These are phyloP conservation scores for Idaea aversata DNA, from an alignment of 2,888 invertebrate genomes.

Conservation along the genomic window DNA sequence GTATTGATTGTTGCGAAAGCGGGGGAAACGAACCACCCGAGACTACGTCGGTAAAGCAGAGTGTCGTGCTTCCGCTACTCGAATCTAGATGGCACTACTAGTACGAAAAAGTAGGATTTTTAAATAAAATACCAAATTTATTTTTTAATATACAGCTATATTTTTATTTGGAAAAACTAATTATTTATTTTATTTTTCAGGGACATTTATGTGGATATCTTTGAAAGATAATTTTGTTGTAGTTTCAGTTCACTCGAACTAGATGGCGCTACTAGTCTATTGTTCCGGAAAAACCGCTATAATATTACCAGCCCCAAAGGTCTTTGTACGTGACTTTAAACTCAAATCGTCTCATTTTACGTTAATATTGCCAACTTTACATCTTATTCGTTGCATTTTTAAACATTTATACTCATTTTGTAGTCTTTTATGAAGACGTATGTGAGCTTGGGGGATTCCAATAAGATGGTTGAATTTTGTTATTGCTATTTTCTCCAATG, in stretches of 20 bases:
- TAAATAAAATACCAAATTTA: background rate
- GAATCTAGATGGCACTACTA: constrained; percentile 47
- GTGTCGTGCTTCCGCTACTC: constrained; percentile 38
- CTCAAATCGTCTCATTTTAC: constrained; percentile 71
- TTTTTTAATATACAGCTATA: background rate
- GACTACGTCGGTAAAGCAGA: constrained; percentile 52
- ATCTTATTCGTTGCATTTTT: constrained; percentile 62
- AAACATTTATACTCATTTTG: constrained; percentile 71
- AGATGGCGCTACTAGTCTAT: constrained; percentile 55
- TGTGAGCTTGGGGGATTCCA: constrained; percentile 49
- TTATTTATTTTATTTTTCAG: constrained; percentile 7
- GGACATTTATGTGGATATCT: constrained; percentile 1
- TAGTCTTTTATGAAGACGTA: constrained; percentile 62
- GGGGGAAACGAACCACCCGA: constrained; percentile 21
- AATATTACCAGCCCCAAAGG: constrained; percentile 34
- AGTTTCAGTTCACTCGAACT: constrained; percentile 9
- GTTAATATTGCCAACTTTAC: constrained; percentile 66
- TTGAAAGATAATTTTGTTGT: background rate
- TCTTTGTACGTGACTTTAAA: constrained; percentile 65
- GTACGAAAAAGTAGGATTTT: background rate
- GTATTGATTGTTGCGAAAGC: constrained; percentile 30
- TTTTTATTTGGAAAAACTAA: constrained; percentile 6
- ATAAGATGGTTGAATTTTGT: constrained; percentile 38
- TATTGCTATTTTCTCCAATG: background rate
- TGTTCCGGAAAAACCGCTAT: background rate